Percentiles rank a stretch among this genome's conserved stretches.
phyloP scores from a whole-genome alignment of 2,797 vertebrate species.

The Darevskia nairensis region DNA sequence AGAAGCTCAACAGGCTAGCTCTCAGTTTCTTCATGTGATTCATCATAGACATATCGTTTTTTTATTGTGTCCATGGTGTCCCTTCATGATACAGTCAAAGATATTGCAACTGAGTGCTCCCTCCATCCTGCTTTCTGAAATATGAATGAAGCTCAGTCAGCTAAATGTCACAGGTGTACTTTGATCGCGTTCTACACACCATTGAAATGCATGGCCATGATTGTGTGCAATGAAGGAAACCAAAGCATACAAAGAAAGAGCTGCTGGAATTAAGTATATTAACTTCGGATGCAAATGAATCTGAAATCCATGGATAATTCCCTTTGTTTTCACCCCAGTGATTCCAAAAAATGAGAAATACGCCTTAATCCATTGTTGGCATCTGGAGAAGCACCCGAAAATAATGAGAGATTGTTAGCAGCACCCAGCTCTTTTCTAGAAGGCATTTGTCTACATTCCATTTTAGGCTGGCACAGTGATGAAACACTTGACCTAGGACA shows the following conservation, averaged over 20 bases:
- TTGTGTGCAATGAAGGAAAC: slow-evolving; percentile 36
- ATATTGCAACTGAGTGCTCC: neutral
- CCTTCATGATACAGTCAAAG: neutral
- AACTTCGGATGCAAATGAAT: slow-evolving; percentile 53
- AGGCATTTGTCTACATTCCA: slow-evolving; percentile 57
- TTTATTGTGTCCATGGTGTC: neutral
- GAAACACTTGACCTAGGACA: slow-evolving; percentile 51
- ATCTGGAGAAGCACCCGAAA: slow-evolving; percentile 65
- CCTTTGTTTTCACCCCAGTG: slow-evolving; percentile 70
- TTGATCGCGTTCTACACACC: slow-evolving; percentile 7
- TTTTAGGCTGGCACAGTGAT: slow-evolving; percentile 53
- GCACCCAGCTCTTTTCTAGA: slow-evolving; percentile 45
- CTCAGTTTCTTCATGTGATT: neutral
- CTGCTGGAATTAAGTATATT: slow-evolving; percentile 55
- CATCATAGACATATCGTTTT: neutral
- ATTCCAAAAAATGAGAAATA: slow-evolving; percentile 62
- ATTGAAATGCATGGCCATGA: slow-evolving; percentile 9
- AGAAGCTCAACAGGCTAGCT: neutral
- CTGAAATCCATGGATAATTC: slow-evolving; percentile 68
- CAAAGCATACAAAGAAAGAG: neutral
- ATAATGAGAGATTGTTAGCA: slow-evolving; percentile 70
- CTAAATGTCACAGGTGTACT: neutral
- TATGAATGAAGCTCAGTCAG: neutral
- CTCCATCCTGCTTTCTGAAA: neutral
- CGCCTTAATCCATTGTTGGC: slow-evolving; percentile 61